These are phyloP conservation scores for Melinopterus prodromus DNA, from an alignment of 2,888 invertebrate genomes.

Conservation along the genomic window DNA sequence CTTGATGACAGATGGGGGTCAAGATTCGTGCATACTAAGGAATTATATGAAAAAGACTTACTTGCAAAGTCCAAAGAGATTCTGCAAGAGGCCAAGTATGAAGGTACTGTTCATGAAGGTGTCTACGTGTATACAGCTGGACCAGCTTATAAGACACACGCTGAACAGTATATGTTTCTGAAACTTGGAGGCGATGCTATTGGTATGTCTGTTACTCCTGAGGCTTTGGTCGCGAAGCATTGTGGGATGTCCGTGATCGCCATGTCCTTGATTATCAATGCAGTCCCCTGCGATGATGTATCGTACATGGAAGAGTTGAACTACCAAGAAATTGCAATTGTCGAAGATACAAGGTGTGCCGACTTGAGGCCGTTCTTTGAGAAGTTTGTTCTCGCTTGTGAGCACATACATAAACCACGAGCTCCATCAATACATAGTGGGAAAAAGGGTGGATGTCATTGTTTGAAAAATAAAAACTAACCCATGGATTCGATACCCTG, in stretches of 20 bases:
- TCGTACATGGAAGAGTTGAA: background rate
- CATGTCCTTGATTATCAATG: constrained; percentile 9
- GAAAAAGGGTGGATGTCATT: too few relatives aligned
- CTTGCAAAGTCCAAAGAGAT: constrained; percentile 67
- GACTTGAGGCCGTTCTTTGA: background rate
- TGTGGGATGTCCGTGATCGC: constrained; percentile 16
- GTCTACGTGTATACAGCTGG: constrained; percentile 94
- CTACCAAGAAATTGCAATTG: constrained; percentile 6
- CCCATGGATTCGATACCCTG: too few relatives aligned
- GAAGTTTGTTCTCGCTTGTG: background rate
- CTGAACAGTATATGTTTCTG: constrained; percentile 81
- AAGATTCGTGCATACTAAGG: constrained; percentile 87
- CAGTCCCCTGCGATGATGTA: background rate
- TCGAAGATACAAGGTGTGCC: background rate
- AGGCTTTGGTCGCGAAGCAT: constrained; percentile 75
- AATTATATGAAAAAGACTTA: constrained; percentile 79
- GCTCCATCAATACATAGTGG: too few relatives aligned
- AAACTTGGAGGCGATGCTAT: constrained; percentile 82
- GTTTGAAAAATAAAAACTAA: too few relatives aligned
- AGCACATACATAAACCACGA: background rate
- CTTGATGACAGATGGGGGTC: constrained; percentile 93
- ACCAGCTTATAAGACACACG: constrained; percentile 87
- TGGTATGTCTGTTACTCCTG: constrained; percentile 76
- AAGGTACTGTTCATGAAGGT: constrained; percentile 72
- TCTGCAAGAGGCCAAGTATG: background rate